phyloP scores from a whole-genome alignment of 2,113 vertebrate genomes.

The Malurus elegans region DNA sequence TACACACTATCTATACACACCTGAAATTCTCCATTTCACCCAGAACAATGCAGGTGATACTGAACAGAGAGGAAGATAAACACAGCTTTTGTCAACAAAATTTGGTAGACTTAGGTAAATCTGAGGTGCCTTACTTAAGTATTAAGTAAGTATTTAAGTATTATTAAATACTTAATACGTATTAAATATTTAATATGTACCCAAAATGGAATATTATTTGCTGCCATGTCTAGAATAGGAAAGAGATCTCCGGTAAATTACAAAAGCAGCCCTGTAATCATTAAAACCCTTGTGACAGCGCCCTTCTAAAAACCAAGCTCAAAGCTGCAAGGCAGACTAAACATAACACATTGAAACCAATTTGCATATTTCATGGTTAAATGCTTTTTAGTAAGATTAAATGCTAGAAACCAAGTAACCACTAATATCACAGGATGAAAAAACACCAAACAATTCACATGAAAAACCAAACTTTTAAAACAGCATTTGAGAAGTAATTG shows the following conservation, averaged over 20 bases:
- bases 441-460: neutral
- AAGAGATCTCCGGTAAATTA: neutral
- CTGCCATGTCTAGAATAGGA: neutral
- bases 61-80: neutral
- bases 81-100: neutral
- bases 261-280: neutral
- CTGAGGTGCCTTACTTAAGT: neutral
- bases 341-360: neutral
- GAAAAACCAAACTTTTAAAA: neutral
- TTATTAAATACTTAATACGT: too few species aligned
- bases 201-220: neutral
- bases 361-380: neutral
- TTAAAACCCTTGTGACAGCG: neutral
- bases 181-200: neutral
- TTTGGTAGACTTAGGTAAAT: neutral
- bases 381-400: neutral
- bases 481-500: neutral
- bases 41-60: neutral
- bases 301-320: neutral
- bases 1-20: neutral
- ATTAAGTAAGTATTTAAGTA: neutral
- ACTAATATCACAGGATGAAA: neutral
- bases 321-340: neutral
- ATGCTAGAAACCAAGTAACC: neutral
- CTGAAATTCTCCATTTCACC: neutral